phyloP scores from a whole-genome alignment of 2,797 vertebrate species.

The Chiroxiphia lanceolata region DNA sequence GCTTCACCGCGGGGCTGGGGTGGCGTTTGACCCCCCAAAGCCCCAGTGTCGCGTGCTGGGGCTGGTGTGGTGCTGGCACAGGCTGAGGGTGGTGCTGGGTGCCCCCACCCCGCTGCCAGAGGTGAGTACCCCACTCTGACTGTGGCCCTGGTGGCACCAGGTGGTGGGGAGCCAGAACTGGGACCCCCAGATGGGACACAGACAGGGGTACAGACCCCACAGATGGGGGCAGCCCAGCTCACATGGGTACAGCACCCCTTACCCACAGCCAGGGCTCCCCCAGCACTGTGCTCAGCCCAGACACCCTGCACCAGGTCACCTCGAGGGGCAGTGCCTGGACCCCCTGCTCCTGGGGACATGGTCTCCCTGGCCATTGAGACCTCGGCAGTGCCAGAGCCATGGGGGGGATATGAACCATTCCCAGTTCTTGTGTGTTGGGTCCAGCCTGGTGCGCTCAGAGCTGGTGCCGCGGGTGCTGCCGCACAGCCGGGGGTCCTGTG shows the following conservation, averaged over 20 bases:
- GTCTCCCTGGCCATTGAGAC: too few relatives aligned
- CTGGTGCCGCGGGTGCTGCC: not conserved
- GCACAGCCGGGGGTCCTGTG: rapidly evolving
- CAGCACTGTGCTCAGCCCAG: rapidly evolving
- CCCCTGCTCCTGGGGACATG: not conserved
- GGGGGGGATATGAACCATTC: rapidly evolving
- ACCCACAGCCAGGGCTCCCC: rapidly evolving
- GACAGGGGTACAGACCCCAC: too few relatives aligned
- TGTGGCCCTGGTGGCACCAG: rapidly evolving
- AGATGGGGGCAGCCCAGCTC: rapidly evolving
- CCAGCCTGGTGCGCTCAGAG: not conserved
- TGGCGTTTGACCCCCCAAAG: rapidly evolving
- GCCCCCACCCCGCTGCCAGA: not conserved
- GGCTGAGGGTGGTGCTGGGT: not conserved
- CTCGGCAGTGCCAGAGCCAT: not conserved
- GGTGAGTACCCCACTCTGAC: not conserved
- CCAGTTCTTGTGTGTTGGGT: not conserved
- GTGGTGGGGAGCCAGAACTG: not conserved
- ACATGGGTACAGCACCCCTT: rapidly evolving
- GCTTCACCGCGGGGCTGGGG: not conserved
- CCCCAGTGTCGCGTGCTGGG: rapidly evolving
- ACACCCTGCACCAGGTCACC: not conserved
- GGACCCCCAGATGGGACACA: rapidly evolving
- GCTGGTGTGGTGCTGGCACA: rapidly evolving
- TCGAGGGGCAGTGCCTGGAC: rapidly evolving